Base-by-base conservation (phyloP, 2,113 vertebrate genomes). In the Menura novaehollandiae region DNA sequence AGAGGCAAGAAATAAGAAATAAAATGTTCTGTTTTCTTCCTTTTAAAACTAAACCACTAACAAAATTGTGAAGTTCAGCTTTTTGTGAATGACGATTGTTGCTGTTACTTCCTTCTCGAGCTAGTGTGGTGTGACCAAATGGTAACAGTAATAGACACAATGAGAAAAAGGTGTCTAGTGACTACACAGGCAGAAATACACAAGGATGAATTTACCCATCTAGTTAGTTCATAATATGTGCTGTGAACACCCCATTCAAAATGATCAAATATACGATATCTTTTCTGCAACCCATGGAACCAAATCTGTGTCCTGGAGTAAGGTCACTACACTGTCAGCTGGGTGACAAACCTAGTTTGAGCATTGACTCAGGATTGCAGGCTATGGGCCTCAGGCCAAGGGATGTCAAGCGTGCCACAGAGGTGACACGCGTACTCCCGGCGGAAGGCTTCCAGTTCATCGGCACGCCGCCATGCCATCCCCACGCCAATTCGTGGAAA, bases 321-420 rank as follows among this genome's bases (percentile, higher is more conserved):
- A 97, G 85, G 89, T 96, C 95, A 97, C 92, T 64, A 84, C 74
- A 56, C 91, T 93, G 87, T 93, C 91, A 93, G 96, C 96, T 95
- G 95, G 91, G 84, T 86, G 93, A 94, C 97, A 96, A 89, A 76
- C 90, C 49, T 83, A 44, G 63, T 28, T 59, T 55, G 87, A 90
- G 91, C 95, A 68, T 22, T 97, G 93, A 94, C 89, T 97, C 4
- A 10, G 84, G 82, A 93, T 78, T 97, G 95, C 73, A 92, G 94
- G 63, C 84, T 77, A 11, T 39, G 90, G 95, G 94, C 94, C 62
- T 58, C 1, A 7, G 69, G 91, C 97, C 94, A 97, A 81, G 78
- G 89, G 94, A 88, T 73, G 62, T 62, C 32, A n/a, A 96, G 94
- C 85, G 77, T 97, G 88, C 94, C 90, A 49, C 89, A 79, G 96